Evolutionary conservation across 2,113 vertebrate species (phyloP), one percentile per base, ranked within the genome.

Genomic region (Neogobius melanostomus): DNA sequence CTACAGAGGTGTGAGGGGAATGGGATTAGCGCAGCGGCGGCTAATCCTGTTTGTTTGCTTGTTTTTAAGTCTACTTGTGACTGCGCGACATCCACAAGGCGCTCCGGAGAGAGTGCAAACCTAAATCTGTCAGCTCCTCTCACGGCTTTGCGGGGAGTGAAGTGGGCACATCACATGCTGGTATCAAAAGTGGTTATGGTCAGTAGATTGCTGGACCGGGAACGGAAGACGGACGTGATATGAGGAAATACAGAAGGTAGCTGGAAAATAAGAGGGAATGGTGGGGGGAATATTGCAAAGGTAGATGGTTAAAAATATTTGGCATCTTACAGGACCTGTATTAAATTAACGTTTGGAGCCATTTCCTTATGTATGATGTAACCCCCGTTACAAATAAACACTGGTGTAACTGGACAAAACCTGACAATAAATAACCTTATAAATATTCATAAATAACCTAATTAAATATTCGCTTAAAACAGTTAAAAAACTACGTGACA

Each of bases 11-110:
- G 82, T 77, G 59, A 59, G 74, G 28, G 76, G 77, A 86, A 83
- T 70, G n/a, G 79, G 83, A 86, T 88, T 87, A 88, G 69, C 79
- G 72, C 62, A 73, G 70, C 74, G 79, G 50, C 60, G 57, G 73
- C 71, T 87, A 88, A 89, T 88, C 85, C 82, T 80, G 84, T 86
- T 88, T 90, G 80, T 83, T 82, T 72, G 66, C 11, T 76, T 78
- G 74, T 71, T 66, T 56, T 72, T 67, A 57, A 82, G 71, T 66
- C 70, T 42, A 52, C 54, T 71, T 79, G 84, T 69, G 52, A 8
- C 57, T 57, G 73, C 67, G 66, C 60, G 46, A 68, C 52, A 66
- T 82, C 69, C 72, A 68, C 57, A 77, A 68, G 71, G 61, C 68
- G 84, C 67, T 77, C 68, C 4, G 10, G 63, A 79, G 74, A 82